Base-by-base conservation (phyloP, 1,140 invertebrate genomes). In the Drosophila miranda region DNA sequence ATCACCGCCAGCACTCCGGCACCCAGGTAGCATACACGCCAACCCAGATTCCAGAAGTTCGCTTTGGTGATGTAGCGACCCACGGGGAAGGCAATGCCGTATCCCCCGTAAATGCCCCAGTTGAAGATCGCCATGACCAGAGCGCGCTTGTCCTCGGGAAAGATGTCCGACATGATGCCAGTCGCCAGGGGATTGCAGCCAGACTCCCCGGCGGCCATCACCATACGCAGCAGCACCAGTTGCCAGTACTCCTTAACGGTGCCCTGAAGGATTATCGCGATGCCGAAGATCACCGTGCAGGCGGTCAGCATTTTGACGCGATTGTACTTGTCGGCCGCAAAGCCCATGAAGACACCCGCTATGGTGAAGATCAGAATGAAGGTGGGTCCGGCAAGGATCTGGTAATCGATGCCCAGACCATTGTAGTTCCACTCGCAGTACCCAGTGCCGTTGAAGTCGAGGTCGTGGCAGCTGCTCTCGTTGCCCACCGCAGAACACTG, bases 21-120 rank as follows among this genome's bases (percentile, higher is more conserved):
- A 3, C 95, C 94, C 79, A 96, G 95, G 91, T 98, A 99, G 21
- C 96, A 95, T 19, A 96, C 93, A 81, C 97, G 93, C 97, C 97
- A 99, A 26, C 96, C 96, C 91, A 96, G 88, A 67, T 94, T 93
- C 93, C 95, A 96, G 44, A 95, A 93, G 82, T 98, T 95, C 13
- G 95, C 81, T 44, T 93, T 92, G 1, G 97, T 96, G 43, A 98
- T 93, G 78, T 98, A 98, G 71, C 97, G 94, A 1, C 97, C 97
- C 16, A 98, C 94, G 0, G 97, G 97, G 89, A 98, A 98, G 8
- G 97, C 96, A 48, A 98, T 95, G 43, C 97, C 97, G 73, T 98
- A 98, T 9, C 97, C 97, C 19, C 97, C 96, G 84, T 99, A 99
- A 69, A 99, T 98, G 34, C 97, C 97, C 97, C 97, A 98, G 91